Conservation (phyloP, 2,113 vertebrate genomes). For the Excalfactoria chinensis region DNA sequence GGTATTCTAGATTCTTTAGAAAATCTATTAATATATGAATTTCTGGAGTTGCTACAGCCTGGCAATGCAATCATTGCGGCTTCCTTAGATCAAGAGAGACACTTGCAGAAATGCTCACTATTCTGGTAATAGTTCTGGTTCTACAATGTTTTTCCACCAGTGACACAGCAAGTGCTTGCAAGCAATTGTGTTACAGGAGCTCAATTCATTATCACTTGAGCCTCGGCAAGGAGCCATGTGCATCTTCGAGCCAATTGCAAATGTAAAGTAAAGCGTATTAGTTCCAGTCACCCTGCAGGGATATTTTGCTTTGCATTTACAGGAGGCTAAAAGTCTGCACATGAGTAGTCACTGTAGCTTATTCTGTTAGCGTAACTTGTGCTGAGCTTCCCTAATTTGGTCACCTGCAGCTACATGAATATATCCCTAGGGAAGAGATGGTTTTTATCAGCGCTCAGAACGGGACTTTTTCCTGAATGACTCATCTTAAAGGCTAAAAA, state of each 20-base stretch:
- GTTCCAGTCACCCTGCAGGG: constrained; percentile 45
- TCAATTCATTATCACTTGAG: constrained; percentile 40
- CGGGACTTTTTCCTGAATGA: constrained; percentile 31
- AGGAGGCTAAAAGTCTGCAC: constrained; percentile 12
- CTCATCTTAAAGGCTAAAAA: neutral
- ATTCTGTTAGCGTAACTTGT: constrained; percentile 1
- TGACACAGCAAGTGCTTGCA: neutral
- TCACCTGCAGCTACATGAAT: constrained; percentile 43
- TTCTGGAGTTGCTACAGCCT: neutral
- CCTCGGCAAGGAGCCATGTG: neutral
- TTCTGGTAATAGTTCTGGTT: neutral
- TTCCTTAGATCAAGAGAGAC: neutral
- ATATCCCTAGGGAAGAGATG: neutral
- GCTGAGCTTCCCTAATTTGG: constrained; percentile 6
- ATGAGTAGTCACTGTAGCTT: neutral
- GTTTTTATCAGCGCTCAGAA: neutral
- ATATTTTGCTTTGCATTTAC: constrained; percentile 17
- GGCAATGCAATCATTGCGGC: neutral
- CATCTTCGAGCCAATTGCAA: constrained; percentile 1
- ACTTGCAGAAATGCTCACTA: rapidly evolving
- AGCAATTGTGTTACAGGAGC: neutral
- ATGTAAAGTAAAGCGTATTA: neutral
- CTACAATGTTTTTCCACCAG: neutral
- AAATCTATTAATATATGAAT: neutral
- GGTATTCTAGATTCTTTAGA: neutral